Conservation (phyloP, 2,888 invertebrate genomes). For the Pheosia tremula region DNA sequence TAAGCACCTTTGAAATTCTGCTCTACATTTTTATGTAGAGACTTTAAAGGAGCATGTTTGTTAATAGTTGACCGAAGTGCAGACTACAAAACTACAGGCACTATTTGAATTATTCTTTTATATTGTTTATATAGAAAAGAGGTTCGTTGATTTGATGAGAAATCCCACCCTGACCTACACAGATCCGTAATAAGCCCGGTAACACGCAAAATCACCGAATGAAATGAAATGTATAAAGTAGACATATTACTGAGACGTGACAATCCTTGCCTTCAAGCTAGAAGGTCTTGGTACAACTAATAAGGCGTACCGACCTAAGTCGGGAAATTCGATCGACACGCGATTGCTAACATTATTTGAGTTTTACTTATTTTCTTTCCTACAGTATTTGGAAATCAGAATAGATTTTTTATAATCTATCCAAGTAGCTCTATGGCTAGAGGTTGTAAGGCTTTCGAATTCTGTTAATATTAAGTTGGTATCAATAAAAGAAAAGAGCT, state of each 20-base stretch:
- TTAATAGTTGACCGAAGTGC: too few relatives aligned
- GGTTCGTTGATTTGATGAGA: neutral
- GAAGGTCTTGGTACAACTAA: constrained; percentile 20
- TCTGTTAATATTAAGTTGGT: too few relatives aligned
- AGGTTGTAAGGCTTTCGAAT: too few relatives aligned
- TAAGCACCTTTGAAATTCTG: too few relatives aligned
- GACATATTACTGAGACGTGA: constrained; percentile 23
- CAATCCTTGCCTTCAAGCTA: constrained; percentile 27
- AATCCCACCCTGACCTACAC: neutral
- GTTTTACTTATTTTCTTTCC: neutral
- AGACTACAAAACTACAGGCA: too few relatives aligned
- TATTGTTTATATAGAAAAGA: neutral
- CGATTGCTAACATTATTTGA: neutral
- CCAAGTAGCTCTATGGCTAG: neutral
- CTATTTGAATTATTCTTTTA: too few relatives aligned
- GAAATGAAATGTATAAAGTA: constrained; percentile 40
- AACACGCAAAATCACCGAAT: constrained; percentile 15
- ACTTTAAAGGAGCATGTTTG: too few relatives aligned
- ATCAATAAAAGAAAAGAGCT: too few relatives aligned
- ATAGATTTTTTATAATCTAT: neutral
- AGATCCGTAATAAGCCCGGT: constrained; percentile 10
- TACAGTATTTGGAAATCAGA: neutral
- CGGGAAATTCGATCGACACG: neutral
- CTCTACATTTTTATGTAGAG: too few relatives aligned
- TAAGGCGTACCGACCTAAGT: constrained; percentile 20